Percentiles rank a stretch among this genome's conserved stretches.
Evolutionary conservation across 37 sponge, comb jelly and placozoan species (phyloP).

Genomic region (Bolinopsis microptera): DNA sequence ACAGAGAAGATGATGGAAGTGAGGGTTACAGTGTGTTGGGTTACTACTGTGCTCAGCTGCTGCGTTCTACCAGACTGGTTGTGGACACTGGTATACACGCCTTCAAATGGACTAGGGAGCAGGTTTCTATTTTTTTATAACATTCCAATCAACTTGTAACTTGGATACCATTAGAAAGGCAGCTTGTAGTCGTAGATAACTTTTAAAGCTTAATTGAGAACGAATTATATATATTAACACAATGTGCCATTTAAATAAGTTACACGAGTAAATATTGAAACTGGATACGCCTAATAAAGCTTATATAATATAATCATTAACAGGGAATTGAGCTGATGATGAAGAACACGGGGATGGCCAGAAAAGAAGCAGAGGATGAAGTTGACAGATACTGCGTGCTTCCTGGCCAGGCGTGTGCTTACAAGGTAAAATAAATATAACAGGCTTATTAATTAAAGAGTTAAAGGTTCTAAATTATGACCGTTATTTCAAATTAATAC

Average conservation of each 20-base stretch:
- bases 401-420: slow-evolving; percentile 39
- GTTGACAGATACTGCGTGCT: slow-evolving; percentile 60
- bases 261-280: too few relatives aligned
- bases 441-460: not conserved
- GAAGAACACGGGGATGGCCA: slow-evolving; percentile 24
- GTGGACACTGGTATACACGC: slow-evolving; percentile 59
- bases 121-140: too few relatives aligned
- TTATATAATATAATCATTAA: too few relatives aligned
- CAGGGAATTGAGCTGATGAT: slow-evolving; percentile 34
- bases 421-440: not conserved
- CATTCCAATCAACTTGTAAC: too few relatives aligned
- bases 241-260: too few relatives aligned
- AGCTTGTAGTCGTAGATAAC: too few relatives aligned
- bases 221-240: too few relatives aligned
- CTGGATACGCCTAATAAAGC: too few relatives aligned
- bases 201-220: too few relatives aligned
- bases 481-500: too few relatives aligned
- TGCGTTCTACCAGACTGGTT: slow-evolving; percentile 4
- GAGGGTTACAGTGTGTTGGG: slow-evolving; percentile 47
- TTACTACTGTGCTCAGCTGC: slow-evolving; percentile 7
- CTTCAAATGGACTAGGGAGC: slow-evolving; percentile 18
- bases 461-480: too few relatives aligned
- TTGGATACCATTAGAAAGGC: too few relatives aligned
- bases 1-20: slow-evolving; percentile 32
- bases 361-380: slow-evolving; percentile 54